A percentile compares a stretch with the other conserved stretches of the same genome.
Conservation (phyloP, 2,888 invertebrate genomes). For the Oxycera nigricornis region DNA sequence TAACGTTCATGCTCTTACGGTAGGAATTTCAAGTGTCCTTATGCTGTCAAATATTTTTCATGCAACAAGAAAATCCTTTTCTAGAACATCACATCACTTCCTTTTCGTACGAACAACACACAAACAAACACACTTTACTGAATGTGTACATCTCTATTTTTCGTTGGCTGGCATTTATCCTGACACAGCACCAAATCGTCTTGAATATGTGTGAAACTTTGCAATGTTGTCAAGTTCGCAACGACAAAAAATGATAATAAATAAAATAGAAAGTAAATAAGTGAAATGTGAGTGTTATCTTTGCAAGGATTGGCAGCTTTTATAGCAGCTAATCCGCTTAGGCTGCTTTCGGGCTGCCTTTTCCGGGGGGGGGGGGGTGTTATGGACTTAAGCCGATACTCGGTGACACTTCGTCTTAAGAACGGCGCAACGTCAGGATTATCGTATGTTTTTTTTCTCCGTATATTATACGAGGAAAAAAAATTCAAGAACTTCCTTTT, state of each 20-base stretch:
- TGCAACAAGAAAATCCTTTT: conserved; percentile 46
- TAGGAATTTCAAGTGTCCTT: conserved; percentile 39
- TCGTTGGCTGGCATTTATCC: conserved; percentile 1
- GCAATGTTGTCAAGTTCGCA: conserved; percentile 1
- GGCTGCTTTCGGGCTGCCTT: conserved; percentile 38
- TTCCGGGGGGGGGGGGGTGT: no score
- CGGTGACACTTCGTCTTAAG: conserved; percentile 44
- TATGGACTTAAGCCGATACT: conserved; percentile 43
- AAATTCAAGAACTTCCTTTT: not conserved
- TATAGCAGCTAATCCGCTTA: conserved; percentile 46
- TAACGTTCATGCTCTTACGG: no score
- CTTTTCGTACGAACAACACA: not conserved
- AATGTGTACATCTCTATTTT: conserved; percentile 1
- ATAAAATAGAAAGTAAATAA: conserved; percentile 42
- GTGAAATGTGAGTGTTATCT: conserved; percentile 45
- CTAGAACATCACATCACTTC: conserved; percentile 39
- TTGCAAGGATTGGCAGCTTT: conserved; percentile 44
- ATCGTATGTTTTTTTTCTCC: not conserved
- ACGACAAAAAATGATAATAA: conserved; percentile 10
- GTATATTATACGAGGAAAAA: not conserved
- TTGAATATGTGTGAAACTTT: not conserved
- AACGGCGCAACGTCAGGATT: conserved; percentile 34
- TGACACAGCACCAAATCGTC: not conserved
- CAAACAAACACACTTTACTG: not conserved
- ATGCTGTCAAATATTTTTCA: conserved; percentile 46